Evolutionary conservation across 2,888 invertebrate species (phyloP).

Genomic region (Cheilosia pagana): DNA sequence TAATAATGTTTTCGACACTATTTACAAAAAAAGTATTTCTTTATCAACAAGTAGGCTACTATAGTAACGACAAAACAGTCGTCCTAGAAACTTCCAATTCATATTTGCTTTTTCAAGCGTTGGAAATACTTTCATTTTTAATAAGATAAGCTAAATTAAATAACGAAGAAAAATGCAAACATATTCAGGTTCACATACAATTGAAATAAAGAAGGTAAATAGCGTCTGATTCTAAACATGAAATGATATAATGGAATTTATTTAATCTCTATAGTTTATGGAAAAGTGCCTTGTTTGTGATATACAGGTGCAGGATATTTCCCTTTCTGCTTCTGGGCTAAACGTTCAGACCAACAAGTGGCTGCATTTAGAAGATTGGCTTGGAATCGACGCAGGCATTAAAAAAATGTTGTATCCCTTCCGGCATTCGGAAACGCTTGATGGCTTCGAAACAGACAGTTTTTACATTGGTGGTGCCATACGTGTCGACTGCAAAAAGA

Average conservation of each 20-base stretch:
- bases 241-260: background rate
- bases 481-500: slow-evolving; percentile 61
- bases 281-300: slow-evolving; percentile 67
- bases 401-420: slow-evolving; percentile 45
- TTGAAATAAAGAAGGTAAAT: slow-evolving; percentile 58
- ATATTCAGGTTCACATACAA: slow-evolving; percentile 55
- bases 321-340: slow-evolving; percentile 30
- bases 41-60: no score
- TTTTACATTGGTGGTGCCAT: slow-evolving; percentile 59
- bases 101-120: no score
- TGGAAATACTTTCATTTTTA: background rate
- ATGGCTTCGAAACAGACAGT: slow-evolving; percentile 41
- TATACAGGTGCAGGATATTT: slow-evolving; percentile 56
- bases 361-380: slow-evolving; percentile 73
- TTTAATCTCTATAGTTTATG: slow-evolving; percentile 51
- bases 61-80: no score
- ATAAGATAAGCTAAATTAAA: background rate
- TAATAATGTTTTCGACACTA: no score
- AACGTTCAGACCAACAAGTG: slow-evolving; percentile 67
- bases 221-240: background rate
- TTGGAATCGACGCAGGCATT: slow-evolving; percentile 55
- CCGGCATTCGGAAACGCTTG: slow-evolving; percentile 41
- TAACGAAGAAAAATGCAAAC: slow-evolving; percentile 37
- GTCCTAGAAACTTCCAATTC: no score
- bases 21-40: no score